Percentiles rank a stretch among this genome's conserved stretches.
phyloP scores from a whole-genome alignment of 2,113 vertebrate species.

The Azemiops feae region DNA sequence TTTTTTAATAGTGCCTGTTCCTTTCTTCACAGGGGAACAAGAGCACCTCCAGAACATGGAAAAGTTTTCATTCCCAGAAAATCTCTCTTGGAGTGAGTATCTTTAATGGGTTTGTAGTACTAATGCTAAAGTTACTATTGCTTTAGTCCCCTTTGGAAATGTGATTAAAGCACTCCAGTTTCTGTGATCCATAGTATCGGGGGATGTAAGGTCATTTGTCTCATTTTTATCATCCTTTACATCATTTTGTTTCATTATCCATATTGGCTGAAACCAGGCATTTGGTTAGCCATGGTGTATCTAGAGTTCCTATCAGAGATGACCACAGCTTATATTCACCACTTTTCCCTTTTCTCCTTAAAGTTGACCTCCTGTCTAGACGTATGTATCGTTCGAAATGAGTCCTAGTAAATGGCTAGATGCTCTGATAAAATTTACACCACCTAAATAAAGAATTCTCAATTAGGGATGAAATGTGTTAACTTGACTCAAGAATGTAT shows the following conservation, averaged over 20 bases:
- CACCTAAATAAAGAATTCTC: background rate
- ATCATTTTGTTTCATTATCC: background rate
- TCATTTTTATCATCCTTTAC: background rate
- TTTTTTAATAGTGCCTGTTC: conserved; percentile 26
- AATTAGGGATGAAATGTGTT: too few species aligned
- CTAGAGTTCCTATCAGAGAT: background rate
- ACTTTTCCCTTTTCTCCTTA: background rate
- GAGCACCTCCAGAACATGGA: conserved; percentile 80
- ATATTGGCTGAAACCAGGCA: background rate
- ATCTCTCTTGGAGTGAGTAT: conserved; percentile 92
- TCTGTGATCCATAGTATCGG: too few species aligned
- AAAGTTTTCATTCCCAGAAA: conserved; percentile 86
- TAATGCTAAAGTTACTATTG: background rate
- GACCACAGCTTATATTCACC: background rate
- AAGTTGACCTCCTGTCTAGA: background rate
- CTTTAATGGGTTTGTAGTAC: conserved; percentile 5
- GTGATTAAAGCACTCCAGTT: background rate
- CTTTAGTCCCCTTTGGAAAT: background rate
- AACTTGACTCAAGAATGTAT: background rate
- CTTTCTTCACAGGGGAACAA: conserved; percentile 70
- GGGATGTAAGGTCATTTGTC: background rate
- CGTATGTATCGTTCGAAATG: background rate
- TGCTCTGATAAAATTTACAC: background rate
- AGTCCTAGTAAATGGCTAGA: background rate
- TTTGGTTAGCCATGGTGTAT: background rate